Conservation (phyloP, 2,888 invertebrate genomes). For the Lasius fuliginosus region DNA sequence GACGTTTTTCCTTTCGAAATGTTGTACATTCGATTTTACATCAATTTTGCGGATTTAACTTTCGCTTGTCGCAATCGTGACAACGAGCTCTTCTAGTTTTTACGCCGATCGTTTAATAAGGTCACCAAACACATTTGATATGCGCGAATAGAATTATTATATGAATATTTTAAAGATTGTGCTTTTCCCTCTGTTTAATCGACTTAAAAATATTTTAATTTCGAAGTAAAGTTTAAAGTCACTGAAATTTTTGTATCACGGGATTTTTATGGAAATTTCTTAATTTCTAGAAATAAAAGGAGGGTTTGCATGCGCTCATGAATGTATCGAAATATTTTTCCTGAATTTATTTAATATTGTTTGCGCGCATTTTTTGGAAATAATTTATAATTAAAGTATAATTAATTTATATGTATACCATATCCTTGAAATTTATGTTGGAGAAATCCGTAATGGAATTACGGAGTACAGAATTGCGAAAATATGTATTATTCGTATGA, state of each 20-base stretch:
- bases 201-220: neutral
- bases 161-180: neutral
- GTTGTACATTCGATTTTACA: neutral
- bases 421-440: neutral
- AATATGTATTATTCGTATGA: neutral
- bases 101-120: conserved; percentile 1
- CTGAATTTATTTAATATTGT: neutral
- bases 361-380: too few relatives aligned
- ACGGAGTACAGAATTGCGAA: neutral
- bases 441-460: neutral
- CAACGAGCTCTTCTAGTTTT: neutral
- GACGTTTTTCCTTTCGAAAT: conserved; percentile 38
- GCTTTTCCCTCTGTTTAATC: neutral
- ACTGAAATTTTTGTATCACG: neutral
- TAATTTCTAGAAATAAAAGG: neutral
- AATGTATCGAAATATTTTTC: neutral
- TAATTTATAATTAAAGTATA: too few relatives aligned
- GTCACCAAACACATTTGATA: neutral
- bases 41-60: conserved; percentile 8
- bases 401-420: too few relatives aligned
- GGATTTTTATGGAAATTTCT: neutral
- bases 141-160: neutral
- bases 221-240: neutral
- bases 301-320: neutral
- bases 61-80: neutral